Base-by-base conservation (phyloP, 2,113 vertebrate genomes). In the Carassius carassius region DNA sequence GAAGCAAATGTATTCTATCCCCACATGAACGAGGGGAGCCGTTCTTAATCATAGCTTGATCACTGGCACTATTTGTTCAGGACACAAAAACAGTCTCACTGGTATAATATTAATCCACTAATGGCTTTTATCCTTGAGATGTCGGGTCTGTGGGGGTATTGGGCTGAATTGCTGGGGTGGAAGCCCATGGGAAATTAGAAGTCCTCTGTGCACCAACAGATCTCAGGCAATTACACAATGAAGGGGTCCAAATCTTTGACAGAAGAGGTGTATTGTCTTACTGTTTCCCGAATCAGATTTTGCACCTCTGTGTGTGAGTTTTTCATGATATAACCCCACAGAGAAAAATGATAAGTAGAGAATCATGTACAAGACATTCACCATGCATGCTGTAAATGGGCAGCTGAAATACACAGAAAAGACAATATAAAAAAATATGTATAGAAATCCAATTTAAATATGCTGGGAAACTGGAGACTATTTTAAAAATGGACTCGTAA, bases 91-190 rank as follows among this genome's bases (percentile, higher is more conserved):
- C 88, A 90, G 87, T 87, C 89, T 90, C 88, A 85, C 5, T 29
- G 74, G 87, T 89, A 92, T 91, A 92, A 92, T 92, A 94, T 92
- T 93, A 90, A 93, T 92, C 81, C 85, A 74, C 84, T n/a, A 77
- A 82, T 32, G 85, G 77, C 89, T 92, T 91, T 93, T 85, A 93
- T 91, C 91, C 79, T 70, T 62, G 78, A 78, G 89, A 84, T 88
- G 88, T 90, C 79, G 12, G 29, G 49, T 35, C 35, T 78, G 63
- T 62, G 72, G 74, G 74, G 62, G 80, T 54, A 81, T 81, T 73
- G 47, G 75, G 41, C 4, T 67, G 82, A 19, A 62, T 63, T 25
- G 23, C 37, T 49, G 51, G 70, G 82, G 51, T 44, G 60, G 73
- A 51, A 78, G 23, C 78, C 78, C 63, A 21, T 44, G 73, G 63